A percentile compares a stretch with the other conserved stretches of the same genome.
Conservation (phyloP, 2,888 invertebrate genomes). For the Matsumyia berberina region DNA sequence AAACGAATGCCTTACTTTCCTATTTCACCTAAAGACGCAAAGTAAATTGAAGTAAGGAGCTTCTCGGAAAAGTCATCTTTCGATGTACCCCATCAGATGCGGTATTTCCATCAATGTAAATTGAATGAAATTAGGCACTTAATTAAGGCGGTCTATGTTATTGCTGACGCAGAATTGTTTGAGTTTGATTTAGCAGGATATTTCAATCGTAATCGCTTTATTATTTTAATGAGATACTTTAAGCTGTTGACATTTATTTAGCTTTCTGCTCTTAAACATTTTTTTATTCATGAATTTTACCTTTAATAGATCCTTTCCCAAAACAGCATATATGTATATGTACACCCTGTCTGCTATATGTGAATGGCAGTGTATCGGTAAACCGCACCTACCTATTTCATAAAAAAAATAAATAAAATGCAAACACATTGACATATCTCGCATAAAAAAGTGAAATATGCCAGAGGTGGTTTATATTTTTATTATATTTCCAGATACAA, state of each 20-base stretch:
- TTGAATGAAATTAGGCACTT: conserved; percentile 40
- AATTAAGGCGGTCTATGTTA: conserved; percentile 17
- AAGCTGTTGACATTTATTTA: conserved; percentile 13
- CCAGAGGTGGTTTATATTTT: not conserved
- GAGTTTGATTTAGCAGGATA: conserved; percentile 8
- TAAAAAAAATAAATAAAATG: conserved; percentile 15
- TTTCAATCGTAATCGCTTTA: conserved; percentile 25
- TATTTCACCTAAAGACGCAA: not conserved
- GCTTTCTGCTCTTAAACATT: not conserved
- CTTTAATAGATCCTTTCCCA: conserved; percentile 14
- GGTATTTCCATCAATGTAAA: conserved; percentile 41
- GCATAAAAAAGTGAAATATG: not conserved
- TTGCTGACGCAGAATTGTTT: conserved; percentile 16
- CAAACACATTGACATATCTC: conserved; percentile 12
- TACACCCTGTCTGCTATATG: conserved; percentile 24
- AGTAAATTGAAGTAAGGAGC: conserved; percentile 40
- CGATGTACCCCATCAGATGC: conserved; percentile 17
- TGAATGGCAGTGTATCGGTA: conserved; percentile 21
- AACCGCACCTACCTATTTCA: conserved; percentile 36
- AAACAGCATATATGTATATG: conserved; percentile 48
- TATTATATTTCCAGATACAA: not conserved
- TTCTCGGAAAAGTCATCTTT: conserved; percentile 28
- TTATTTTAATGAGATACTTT: conserved; percentile 29
- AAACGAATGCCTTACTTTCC: conserved; percentile 1
- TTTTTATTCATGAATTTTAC: conserved; percentile 41